A percentile compares a stretch with the other conserved stretches of the same genome.
These are phyloP conservation scores for Mesoclemmys tuberculata DNA, from an alignment of 2,113 vertebrate genomes.

Conservation along the genomic window DNA sequence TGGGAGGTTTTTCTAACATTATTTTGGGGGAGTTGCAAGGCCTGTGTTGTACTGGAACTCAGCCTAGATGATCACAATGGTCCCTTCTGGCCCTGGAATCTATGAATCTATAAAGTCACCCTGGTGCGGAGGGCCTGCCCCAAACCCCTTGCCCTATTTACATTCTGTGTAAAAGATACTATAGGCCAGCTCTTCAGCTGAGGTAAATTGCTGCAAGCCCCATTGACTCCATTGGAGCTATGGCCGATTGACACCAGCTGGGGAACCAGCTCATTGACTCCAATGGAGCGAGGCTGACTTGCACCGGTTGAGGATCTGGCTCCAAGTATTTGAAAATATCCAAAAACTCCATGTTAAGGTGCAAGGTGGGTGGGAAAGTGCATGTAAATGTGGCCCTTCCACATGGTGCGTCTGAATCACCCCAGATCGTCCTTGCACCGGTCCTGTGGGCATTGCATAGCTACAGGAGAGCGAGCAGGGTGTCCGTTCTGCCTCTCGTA, in stretches of 20 bases:
- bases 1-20: neutral
- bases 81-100: too few relatives aligned
- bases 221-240: neutral
- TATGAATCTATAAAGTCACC: neutral
- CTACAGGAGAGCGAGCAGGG: too few relatives aligned
- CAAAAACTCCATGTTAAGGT: neutral
- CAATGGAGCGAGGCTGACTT: neutral
- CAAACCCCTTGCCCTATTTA: neutral
- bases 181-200: neutral
- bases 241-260: neutral
- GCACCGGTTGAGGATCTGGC: neutral
- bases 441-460: neutral
- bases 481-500: neutral
- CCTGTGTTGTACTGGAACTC: neutral
- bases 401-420: neutral
- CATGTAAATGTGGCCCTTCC: neutral
- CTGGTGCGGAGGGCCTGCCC: neutral
- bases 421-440: neutral
- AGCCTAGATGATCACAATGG: neutral
- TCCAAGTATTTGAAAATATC: neutral
- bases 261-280: neutral
- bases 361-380: neutral
- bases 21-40: neutral
- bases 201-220: neutral
- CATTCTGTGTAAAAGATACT: neutral